Evolutionary conservation across 2,888 invertebrate species (phyloP), one percentile per base, ranked within the genome.

Genomic region (Blera fallax): DNA sequence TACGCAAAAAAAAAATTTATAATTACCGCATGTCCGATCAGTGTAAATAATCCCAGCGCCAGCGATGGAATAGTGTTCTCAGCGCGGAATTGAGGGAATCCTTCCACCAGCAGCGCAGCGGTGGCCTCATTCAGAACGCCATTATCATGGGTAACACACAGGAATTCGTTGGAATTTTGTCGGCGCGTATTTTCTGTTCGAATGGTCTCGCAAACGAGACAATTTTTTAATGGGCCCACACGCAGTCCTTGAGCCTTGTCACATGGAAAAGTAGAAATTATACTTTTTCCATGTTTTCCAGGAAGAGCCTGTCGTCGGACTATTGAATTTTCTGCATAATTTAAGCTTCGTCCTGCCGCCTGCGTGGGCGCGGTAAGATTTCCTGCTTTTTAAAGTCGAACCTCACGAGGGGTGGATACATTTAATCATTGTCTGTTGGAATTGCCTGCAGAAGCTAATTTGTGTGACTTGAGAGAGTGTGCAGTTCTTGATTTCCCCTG

Each of bases 171-270:
- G 65, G 65, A 81, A 76, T 76, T 76, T 48, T 45, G 70, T 56
- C 65, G 81, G 56, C 60, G 65, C 50, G 65, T 65, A 67, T 76
- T 81, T 76, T 67, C 72, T 54, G 65, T 72, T 81, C 48, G 65
- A 65, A 76, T 81, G 81, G 10, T 52, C 58, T 37, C 16, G 69
- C 56, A 70, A 84, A 84, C 84, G 70, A 76, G 81, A 77, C 76
- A 67, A 74, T 54, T 81, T 81, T 80, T 81, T 85, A 81, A 85
- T 81, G 74, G 76, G 81, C 70, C 81, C 74, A 74, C 85, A 79
- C 81, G 54, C 77, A 77, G 62, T 45, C 11, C 10, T 14, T 24
- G 43, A 11, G 52, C 29, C 43, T 52, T 21, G 52, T 64, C 43
- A 32, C 43, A 27, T 27, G 14, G 54, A 54, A 18, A 27, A 54